Conservation (phyloP, 2,888 invertebrate species). For the Volucella bombylans region DNA sequence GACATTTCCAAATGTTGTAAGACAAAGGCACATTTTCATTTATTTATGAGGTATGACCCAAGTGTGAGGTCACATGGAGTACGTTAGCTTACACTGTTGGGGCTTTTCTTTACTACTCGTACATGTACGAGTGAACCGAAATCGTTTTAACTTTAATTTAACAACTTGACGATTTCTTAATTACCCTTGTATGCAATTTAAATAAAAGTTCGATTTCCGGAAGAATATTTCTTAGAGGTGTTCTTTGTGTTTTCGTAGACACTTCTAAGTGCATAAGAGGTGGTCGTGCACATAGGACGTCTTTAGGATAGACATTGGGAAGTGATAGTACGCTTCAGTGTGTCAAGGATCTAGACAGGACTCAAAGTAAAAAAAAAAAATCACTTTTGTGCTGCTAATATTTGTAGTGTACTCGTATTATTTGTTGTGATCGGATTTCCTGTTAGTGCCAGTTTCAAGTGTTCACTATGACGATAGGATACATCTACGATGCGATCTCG, state of each 20-base stretch:
- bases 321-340: neutral
- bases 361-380: neutral
- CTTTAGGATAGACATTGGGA: neutral
- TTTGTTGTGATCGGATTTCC: too few species aligned
- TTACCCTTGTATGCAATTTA: conserved; percentile 49
- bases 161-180: conserved; percentile 22
- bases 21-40: neutral
- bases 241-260: conserved; percentile 19
- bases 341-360: neutral
- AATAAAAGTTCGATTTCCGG: conserved; percentile 42
- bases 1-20: neutral
- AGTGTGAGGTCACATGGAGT: neutral
- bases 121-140: neutral
- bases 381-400: neutral
- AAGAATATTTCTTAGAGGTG: conserved; percentile 17
- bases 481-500: neutral
- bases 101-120: too few species aligned
- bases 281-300: conserved; percentile 48
- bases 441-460: too few species aligned
- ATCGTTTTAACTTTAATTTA: conserved; percentile 13
- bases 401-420: too few species aligned
- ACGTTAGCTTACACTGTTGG: too few species aligned
- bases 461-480: too few species aligned
- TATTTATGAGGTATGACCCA: neutral
- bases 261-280: conserved; percentile 24